These are phyloP conservation scores for Molossus alvarezi DNA, from an alignment of 2,797 vertebrate species.

Conservation along the genomic window DNA sequence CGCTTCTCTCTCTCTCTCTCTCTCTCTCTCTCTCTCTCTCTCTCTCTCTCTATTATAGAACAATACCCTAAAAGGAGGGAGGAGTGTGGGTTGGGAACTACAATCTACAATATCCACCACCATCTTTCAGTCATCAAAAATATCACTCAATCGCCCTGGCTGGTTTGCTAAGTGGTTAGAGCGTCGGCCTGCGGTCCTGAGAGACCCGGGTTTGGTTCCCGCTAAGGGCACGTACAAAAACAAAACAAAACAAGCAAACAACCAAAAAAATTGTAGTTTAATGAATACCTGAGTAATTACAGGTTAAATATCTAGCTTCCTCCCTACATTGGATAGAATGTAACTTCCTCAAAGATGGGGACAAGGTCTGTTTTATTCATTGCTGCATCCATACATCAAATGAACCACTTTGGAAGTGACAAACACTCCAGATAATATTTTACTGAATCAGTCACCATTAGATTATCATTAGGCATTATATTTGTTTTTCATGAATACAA, in stretches of 20 bases:
- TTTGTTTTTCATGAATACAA: constrained; percentile 61
- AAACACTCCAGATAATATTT: background rate
- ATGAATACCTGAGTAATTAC: background rate
- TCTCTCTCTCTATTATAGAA: background rate
- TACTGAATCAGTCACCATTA: background rate
- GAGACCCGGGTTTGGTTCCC: too few relatives aligned
- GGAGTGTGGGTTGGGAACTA: background rate
- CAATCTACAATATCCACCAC: background rate
- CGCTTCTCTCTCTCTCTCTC: too few relatives aligned
- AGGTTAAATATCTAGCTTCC: background rate
- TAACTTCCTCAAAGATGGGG: background rate
- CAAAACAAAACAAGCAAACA: too few relatives aligned
- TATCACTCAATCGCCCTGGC: background rate
- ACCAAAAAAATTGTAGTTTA: background rate
- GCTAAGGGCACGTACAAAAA: too few relatives aligned
- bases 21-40: background rate
- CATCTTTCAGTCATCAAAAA: constrained; percentile 23
- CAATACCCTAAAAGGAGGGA: background rate
- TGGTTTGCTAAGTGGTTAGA: too few relatives aligned
- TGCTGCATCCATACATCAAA: background rate
- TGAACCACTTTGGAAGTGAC: background rate
- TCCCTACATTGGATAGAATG: background rate
- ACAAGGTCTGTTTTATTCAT: background rate
- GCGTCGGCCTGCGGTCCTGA: too few relatives aligned
- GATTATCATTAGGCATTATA: background rate